Evolutionary conservation across 2,888 invertebrate species (phyloP), one percentile per base, ranked within the genome.

Genomic region (Harpalus rufipes): DNA sequence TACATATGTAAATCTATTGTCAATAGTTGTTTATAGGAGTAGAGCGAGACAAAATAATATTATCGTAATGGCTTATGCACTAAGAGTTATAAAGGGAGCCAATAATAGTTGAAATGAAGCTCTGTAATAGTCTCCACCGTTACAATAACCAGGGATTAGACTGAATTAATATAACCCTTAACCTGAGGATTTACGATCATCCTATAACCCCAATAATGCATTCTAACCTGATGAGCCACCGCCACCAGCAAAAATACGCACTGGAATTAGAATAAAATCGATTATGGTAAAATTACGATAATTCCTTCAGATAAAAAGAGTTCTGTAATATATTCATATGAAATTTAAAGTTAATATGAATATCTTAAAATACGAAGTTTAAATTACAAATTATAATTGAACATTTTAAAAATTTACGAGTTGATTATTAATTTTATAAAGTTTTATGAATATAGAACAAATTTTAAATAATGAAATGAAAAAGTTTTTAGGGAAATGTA

Each of bases 71-170:
- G 39, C 68, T 12, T 68, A 32, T n/a, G 32, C 39, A 68, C 68
- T n/a, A 68, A 39, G 68, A 68, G 68, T 68, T 68, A 68, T 68
- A 68, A 68, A 68, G 68, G 68, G 39, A n/a, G 68, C n/a, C 39
- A 39, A 39, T 68, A 51, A 74, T 74, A 74, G 74, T 74, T 51
- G 14, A 74, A 74, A 74, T 74, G 51, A 74, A 74, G 51, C 74
- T 44, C 44, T 18, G 25, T 74, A 74, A 74, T 51, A 16, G 74
- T 74, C 74, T 74, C 74, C 74, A 18, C 21, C 10, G 51, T 74
- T 74, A 74, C 74, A 74, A 74, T 74, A 74, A 74, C 44, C 74
- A 10, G 41, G 72, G 72, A 72, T 72, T 72, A 72, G 16, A 72
- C 14, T 14, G 72, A 72, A 72, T 72, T 72, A 72, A 72, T 72